Evolutionary conservation across 2,797 vertebrate genomes (phyloP).

Genomic region (Falco naumanni): DNA sequence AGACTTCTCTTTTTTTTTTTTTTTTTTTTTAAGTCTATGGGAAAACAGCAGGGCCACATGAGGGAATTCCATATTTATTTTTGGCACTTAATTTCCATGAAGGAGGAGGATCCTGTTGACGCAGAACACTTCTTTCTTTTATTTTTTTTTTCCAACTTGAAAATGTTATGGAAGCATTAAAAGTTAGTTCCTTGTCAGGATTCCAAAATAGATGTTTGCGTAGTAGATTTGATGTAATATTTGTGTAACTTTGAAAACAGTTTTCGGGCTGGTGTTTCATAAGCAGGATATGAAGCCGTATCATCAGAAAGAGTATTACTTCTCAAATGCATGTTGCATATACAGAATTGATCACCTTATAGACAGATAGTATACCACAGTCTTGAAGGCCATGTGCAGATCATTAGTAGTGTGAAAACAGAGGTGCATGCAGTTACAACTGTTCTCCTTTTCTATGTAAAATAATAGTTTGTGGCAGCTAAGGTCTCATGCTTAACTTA

Average conservation of each 20-base stretch:
- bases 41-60: constrained; percentile 34
- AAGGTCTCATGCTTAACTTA: not conserved
- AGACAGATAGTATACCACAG: not conserved
- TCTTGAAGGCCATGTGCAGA: not conserved
- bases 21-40: not conserved
- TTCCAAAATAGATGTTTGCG: constrained; percentile 2
- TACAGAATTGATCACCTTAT: not conserved
- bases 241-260: constrained; percentile 19
- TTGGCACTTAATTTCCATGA: constrained; percentile 48
- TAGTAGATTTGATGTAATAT: constrained; percentile 7
- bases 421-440: not conserved
- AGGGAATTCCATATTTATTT: constrained; percentile 59
- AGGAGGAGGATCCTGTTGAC: constrained; percentile 28
- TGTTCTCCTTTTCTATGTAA: not conserved
- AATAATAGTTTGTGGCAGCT: not conserved
- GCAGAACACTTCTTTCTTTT: not conserved
- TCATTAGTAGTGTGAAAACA: not conserved
- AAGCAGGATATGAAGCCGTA: not conserved
- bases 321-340: not conserved
- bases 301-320: not conserved
- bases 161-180: constrained; percentile 42
- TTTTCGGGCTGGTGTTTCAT: not conserved
- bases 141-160: not conserved
- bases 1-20: not conserved
- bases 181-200: constrained; percentile 36